Evolutionary conservation across 2,888 invertebrate species (phyloP).

Genomic region (Maniola hyperantus): DNA sequence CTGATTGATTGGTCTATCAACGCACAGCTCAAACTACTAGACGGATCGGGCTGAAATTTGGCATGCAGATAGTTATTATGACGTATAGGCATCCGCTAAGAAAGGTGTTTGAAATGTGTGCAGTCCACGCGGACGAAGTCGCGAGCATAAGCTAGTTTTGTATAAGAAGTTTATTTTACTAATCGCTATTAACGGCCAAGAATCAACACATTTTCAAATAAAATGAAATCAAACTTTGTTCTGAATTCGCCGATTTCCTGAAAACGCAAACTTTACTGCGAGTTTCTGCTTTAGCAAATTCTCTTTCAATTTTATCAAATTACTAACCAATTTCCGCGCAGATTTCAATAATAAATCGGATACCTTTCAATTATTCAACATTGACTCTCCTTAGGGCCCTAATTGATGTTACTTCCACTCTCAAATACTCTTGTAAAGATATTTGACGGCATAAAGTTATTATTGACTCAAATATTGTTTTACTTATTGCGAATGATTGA

Average conservation of each 20-base stretch:
- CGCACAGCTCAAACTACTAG: too few species aligned
- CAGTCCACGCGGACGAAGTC: too few species aligned
- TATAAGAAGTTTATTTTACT: background rate
- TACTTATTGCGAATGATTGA: background rate
- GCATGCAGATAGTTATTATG: too few species aligned
- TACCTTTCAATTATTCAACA: constrained; percentile 34
- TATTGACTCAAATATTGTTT: constrained; percentile 13
- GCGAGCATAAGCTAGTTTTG: too few species aligned
- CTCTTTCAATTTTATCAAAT: constrained; percentile 34
- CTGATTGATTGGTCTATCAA: too few species aligned
- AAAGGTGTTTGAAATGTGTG: too few species aligned
- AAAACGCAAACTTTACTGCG: constrained; percentile 28
- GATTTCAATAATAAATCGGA: constrained; percentile 33
- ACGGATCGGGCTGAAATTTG: too few species aligned
- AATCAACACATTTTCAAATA: constrained; percentile 25
- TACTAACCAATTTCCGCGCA: constrained; percentile 30
- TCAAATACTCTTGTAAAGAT: background rate
- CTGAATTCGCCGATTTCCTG: constrained; percentile 27
- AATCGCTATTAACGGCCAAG: constrained; percentile 2
- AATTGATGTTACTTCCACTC: constrained; percentile 25
- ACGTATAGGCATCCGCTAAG: too few species aligned
- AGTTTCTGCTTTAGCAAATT: constrained; percentile 32
- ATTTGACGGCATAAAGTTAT: constrained; percentile 22
- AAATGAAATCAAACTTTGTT: constrained; percentile 33
- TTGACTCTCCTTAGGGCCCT: constrained; percentile 18